Base-by-base conservation (phyloP, 2,797 vertebrate genomes). In the Lophotriccus pileatus region DNA sequence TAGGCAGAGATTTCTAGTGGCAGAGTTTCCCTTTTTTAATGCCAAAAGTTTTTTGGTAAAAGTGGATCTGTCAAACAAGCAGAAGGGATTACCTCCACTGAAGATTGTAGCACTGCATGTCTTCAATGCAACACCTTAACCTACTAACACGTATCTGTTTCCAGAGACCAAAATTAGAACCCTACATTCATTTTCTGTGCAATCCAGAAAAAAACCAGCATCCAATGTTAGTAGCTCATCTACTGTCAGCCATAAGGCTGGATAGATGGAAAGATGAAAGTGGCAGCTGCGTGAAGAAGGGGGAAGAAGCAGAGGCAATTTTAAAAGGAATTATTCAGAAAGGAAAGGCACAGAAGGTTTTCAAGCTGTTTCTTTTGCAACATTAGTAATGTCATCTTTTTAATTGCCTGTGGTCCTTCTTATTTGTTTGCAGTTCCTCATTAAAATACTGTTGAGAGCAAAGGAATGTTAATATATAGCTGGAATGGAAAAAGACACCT, bases 121-220 rank as follows among this genome's bases (percentile, higher is more conserved):
- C 77, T 96, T 92, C 89, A 89, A 58, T 39, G 62, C 0, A 2
- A 41, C 74, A 89, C 55, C 55, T 87, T 92, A 94, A 68, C 84
- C 94, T 93, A 96, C 90, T 96, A 92, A 93, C 89, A 95, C 59
- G 37, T 69, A 90, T 90, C 81, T 96, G 10, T 69, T 90, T 89
- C 77, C 63, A 95, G 92, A 82, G 36, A 89, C 50, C 50, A 70
- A 90, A 92, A 94, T 79, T 73, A 46, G 67, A 76, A 94, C 58
- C 46, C 74, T 58, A 37, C 55, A 46, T 63, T 84, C n/a, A 41
- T 90, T 84, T 92, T 90, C 59, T 52, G 50, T 66, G 63, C 55
- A 79, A 84, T 49, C 24, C 67, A 89, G 70, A 46, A 92, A 82
- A 84, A 3, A 6, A 0, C 12, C 27, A 50, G 9, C 50, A 89